A percentile compares a stretch with the other conserved stretches of the same genome.
These are phyloP conservation scores for Aphidius colemani DNA, from an alignment of 2,888 invertebrate species.

Conservation along the genomic window DNA sequence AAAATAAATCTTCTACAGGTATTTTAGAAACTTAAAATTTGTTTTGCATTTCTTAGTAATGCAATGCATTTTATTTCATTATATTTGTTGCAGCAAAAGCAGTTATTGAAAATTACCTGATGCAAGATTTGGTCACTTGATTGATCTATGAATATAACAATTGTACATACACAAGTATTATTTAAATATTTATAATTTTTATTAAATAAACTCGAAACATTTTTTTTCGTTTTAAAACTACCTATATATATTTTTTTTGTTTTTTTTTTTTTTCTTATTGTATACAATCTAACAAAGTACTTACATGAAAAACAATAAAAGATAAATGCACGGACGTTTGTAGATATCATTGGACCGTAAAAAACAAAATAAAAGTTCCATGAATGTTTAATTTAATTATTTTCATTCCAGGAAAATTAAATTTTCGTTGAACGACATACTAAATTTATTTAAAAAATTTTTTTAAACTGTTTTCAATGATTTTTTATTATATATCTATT, in stretches of 20 bases:
- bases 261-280: slow-evolving; percentile 1
- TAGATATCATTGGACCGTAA: not conserved
- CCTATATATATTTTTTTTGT: not conserved
- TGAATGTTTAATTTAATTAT: slow-evolving; percentile 19
- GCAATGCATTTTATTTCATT: too few species aligned
- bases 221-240: not conserved
- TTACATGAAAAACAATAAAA: not conserved
- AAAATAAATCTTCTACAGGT: slow-evolving; percentile 62
- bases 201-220: not conserved
- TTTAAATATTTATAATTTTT: slow-evolving; percentile 21
- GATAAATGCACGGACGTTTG: slow-evolving; percentile 7
- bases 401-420: too few species aligned
- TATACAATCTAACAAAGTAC: slow-evolving; percentile 21
- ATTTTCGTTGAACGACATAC: not conserved
- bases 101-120: slow-evolving; percentile 75
- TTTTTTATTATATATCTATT: slow-evolving; percentile 22
- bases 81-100: slow-evolving; percentile 69
- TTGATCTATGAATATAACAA: slow-evolving; percentile 37
- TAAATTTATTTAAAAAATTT: not conserved
- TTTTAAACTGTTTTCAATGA: slow-evolving; percentile 3
- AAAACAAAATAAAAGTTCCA: too few species aligned
- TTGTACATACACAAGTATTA: slow-evolving; percentile 19
- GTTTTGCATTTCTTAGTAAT: too few species aligned
- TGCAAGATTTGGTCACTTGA: slow-evolving; percentile 58
- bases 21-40: slow-evolving; percentile 10